A percentile compares a stretch with the other conserved stretches of the same genome.
Evolutionary conservation across 2,888 invertebrate genomes (phyloP).

Genomic region (Odontocolon sp.): DNA sequence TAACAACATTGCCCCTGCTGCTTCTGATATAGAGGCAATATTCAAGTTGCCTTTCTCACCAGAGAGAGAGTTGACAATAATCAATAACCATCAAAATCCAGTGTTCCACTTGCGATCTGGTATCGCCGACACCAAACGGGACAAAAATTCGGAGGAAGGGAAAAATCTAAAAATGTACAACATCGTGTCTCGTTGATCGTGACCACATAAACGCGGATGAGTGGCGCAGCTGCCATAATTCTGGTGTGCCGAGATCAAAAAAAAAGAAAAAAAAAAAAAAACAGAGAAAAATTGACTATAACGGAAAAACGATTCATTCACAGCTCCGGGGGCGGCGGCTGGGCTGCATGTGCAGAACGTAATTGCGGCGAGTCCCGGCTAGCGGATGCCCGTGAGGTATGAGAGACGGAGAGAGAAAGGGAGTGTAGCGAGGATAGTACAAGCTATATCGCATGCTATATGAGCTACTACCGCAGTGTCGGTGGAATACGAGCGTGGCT

Average conservation of each 20-base stretch:
- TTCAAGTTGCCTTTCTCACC: neutral
- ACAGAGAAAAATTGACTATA: conserved; percentile 35
- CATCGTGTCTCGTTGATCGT: neutral
- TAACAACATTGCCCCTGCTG: neutral
- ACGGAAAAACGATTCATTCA: conserved; percentile 72
- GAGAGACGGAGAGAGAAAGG: conserved; percentile 40
- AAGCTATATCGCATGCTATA: conserved; percentile 52
- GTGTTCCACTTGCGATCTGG: neutral
- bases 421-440: conserved; percentile 44
- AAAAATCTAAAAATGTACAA: conserved; percentile 6
- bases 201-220: conserved; percentile 1
- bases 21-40: conserved; percentile 16
- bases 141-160: neutral
- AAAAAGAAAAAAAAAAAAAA: conserved; percentile 17
- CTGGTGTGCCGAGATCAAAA: conserved; percentile 56
- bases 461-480: conserved; percentile 51
- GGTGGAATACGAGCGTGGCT: conserved; percentile 69
- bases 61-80: conserved; percentile 25
- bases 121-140: neutral
- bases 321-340: conserved; percentile 66
- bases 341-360: conserved; percentile 62
- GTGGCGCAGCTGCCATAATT: conserved; percentile 58
- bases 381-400: conserved; percentile 51
- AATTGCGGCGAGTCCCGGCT: conserved; percentile 68
- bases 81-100: conserved; percentile 3